phyloP scores from a whole-genome alignment of 2,113 vertebrate species.

The Brienomyrus brachyistius region DNA sequence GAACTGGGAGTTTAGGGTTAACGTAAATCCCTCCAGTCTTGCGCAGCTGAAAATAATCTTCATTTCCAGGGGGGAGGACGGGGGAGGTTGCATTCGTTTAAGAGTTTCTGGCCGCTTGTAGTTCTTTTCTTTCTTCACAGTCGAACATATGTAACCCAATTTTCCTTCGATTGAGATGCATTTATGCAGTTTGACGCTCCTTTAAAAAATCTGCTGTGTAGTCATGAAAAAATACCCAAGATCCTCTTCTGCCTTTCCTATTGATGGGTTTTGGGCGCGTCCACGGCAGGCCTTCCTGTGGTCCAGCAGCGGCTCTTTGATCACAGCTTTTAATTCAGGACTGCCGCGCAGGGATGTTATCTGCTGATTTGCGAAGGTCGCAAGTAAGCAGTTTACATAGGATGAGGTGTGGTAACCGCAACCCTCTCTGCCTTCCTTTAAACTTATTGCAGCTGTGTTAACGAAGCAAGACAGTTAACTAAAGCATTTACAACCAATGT shows the following conservation, averaged over 20 bases:
- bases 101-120: slow-evolving; percentile 10
- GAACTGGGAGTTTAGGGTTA: slow-evolving; percentile 42
- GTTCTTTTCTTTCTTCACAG: slow-evolving; percentile 17
- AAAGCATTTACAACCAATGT: neutral
- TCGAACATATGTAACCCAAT: slow-evolving; percentile 26
- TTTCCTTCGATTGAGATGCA: slow-evolving; percentile 23
- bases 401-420: slow-evolving; percentile 1
- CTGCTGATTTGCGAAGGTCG: neutral
- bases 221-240: slow-evolving; percentile 25
- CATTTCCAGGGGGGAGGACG: slow-evolving; percentile 26
- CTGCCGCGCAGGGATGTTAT: neutral
- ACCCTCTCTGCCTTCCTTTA: neutral
- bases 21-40: slow-evolving; percentile 45
- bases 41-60: slow-evolving; percentile 53
- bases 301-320: neutral
- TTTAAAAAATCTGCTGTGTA: slow-evolving; percentile 10
- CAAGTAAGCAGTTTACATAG: neutral
- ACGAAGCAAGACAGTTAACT: neutral
- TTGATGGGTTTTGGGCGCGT: neutral
- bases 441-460: neutral
- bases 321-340: neutral
- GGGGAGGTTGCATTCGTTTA: slow-evolving; percentile 18
- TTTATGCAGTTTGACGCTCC: slow-evolving; percentile 15
- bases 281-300: neutral
- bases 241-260: slow-evolving; percentile 13